Evolutionary conservation across 2,888 invertebrate genomes (phyloP).

Genomic region (Tortrix viridana): DNA sequence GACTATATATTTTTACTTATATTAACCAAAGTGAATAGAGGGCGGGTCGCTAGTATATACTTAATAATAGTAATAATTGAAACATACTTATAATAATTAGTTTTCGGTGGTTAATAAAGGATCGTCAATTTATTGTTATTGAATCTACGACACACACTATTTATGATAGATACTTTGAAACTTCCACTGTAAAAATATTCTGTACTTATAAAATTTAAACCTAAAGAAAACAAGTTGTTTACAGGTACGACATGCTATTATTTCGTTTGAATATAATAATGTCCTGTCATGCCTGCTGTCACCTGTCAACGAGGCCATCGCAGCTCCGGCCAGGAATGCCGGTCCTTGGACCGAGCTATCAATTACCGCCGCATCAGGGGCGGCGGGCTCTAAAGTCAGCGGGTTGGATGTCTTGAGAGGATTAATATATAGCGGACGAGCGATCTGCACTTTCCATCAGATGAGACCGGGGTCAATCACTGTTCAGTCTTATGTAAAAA

Average conservation of each 20-base stretch:
- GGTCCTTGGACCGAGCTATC: constrained; percentile 56
- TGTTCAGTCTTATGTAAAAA: too few relatives aligned
- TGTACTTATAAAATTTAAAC: constrained; percentile 1
- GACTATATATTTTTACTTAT: too few relatives aligned
- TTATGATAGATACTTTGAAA: too few relatives aligned
- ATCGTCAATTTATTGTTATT: too few relatives aligned
- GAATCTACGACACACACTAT: too few relatives aligned
- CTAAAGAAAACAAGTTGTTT: constrained; percentile 15
- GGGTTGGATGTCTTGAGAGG: constrained; percentile 15
- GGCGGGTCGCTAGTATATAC: too few relatives aligned
- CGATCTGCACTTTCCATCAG: too few relatives aligned
- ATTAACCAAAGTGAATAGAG: too few relatives aligned
- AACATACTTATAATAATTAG: too few relatives aligned
- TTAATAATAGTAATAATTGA: too few relatives aligned
- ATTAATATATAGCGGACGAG: not conserved
- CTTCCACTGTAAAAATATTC: not conserved
- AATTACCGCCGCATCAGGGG: constrained; percentile 58
- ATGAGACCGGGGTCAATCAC: too few relatives aligned
- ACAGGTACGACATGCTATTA: constrained; percentile 22
- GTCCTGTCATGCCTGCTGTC: constrained; percentile 31
- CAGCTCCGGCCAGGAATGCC: constrained; percentile 40
- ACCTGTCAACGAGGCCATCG: constrained; percentile 30
- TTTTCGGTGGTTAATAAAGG: too few relatives aligned
- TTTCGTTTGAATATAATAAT: constrained; percentile 28
- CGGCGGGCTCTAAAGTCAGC: constrained; percentile 50